Base-by-base conservation (phyloP, 2,113 vertebrate species). In the Rousettus leschenaultii region DNA sequence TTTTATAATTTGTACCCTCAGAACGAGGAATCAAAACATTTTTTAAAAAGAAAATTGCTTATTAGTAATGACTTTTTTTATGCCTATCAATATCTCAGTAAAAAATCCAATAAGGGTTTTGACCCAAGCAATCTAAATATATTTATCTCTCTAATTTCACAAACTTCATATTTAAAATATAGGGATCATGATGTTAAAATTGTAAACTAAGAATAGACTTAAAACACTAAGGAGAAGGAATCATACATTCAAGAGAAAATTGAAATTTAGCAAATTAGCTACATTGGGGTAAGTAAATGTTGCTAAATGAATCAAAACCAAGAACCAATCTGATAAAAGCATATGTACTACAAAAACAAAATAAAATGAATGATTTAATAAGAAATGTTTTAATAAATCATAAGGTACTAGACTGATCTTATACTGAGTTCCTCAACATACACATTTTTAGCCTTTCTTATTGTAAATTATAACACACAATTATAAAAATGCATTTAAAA, bases 21-120 rank as follows among this genome's bases (percentile, higher is more conserved):
- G 68, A 96, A 84, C 40, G n/a, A 82, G n/a, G 13, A 80, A 53
- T 45, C 26, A 88, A 78, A 83, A 73, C 43, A 45, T 55, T 35
- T 92, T 89, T 51, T 2, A 71, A 71, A 38, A 19, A 87, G 48
- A 26, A 73, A 65, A 86, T 4, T 74, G 91, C 14, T 95, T 73
- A 86, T 73, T 83, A 86, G 43, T 51, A 74, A 61, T 45, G 70
- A 78, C n/a, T 53, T 87, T 63, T 51, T 86, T 86, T 95, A 93
- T 77, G 35, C 8, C 24, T 92, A 53, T 59, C 59, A 51, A 21
- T 74, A 94, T 82, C 13, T 38, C 11, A 80, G 28, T 73, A 84
- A 95, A 95, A 97, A 89, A 86, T 75, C 14, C 28, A 71, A 70
- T 88, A 68, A 77, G 43, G 7, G 15, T 92, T 95, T 77, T 28